Evolutionary conservation across 1,140 invertebrate species (phyloP).

Genomic region (Drosophila burlai): DNA sequence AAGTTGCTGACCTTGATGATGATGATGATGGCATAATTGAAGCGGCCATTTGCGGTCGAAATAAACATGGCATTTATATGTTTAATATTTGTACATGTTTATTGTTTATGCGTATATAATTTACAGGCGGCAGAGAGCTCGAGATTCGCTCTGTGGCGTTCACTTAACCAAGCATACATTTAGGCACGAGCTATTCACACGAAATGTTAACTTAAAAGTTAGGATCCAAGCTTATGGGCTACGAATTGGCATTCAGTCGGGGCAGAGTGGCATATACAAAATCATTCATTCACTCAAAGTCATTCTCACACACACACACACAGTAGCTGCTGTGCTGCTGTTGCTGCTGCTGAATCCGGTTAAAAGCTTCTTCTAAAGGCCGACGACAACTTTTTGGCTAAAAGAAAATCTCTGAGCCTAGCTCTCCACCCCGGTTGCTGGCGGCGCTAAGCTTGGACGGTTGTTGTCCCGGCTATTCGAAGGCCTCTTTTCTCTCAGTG

Average conservation of each 20-base stretch:
- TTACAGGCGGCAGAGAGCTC: slow-evolving; percentile 62
- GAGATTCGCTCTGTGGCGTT: slow-evolving; percentile 2
- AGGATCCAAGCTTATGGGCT: slow-evolving; percentile 44
- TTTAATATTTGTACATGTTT: slow-evolving; percentile 74
- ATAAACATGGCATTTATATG: slow-evolving; percentile 50
- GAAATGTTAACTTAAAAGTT: slow-evolving; percentile 51
- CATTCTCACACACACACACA: slow-evolving; percentile 29
- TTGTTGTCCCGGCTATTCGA: slow-evolving; percentile 26
- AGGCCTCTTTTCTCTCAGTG: slow-evolving; percentile 46
- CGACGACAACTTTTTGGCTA: slow-evolving; percentile 21
- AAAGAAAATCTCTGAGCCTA: slow-evolving; percentile 20
- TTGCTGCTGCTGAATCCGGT: slow-evolving; percentile 23
- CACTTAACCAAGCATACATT: slow-evolving; percentile 52
- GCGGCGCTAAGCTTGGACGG: slow-evolving; percentile 31
- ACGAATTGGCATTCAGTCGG: slow-evolving; percentile 68
- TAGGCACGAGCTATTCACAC: slow-evolving; percentile 77
- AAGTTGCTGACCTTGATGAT: slow-evolving; percentile 64
- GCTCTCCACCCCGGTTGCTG: slow-evolving; percentile 29
- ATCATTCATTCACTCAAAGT: slow-evolving; percentile 37
- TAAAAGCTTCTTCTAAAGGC: slow-evolving; percentile 20
- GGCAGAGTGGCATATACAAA: slow-evolving; percentile 35
- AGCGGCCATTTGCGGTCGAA: slow-evolving; percentile 50
- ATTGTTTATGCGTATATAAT: slow-evolving; percentile 65
- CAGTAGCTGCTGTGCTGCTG: slow-evolving; percentile 8
- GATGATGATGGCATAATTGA: slow-evolving; percentile 70